Base-by-base conservation (phyloP, 2,888 invertebrate genomes). In the Cordilura impudica region DNA sequence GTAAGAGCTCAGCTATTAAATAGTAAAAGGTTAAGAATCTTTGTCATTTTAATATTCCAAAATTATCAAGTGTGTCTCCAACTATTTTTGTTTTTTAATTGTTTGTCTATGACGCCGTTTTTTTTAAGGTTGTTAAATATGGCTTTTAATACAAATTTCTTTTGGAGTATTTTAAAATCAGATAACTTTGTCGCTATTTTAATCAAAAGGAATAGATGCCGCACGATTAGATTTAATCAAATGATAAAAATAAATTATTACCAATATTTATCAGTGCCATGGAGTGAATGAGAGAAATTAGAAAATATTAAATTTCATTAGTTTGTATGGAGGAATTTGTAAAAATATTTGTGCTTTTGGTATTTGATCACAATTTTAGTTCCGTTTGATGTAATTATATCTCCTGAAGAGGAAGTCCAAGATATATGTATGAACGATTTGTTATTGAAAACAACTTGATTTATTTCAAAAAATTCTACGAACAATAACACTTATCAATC, bases 261-360 rank as follows among this genome's bases (percentile, higher is more conserved):
- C 63, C 56, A 75, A 79, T 79, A 79, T 79, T 79, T 79, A 66
- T 79, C 79, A 79, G 31, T 79, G 79, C 75, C 79, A 75, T 77
- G 35, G n/a, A 6, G n/a, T 12, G 12, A 35, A 4, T 35, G 12
- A 39, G 4, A 39, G 35, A 39, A 39, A 39, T 39, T 39, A 39
- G 35, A 39, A 39, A 39, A 39, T 39, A 39, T 39, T 39, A 39
- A 39, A 39, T 39, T 39, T 39, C 35, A 39, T 39, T 39, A 1
- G n/a, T n/a, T n/a, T 39, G 6, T 26, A 4, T 26, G 6, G 6
- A 26, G 26, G 6, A 26, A 4, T 4, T 26, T 26, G 6, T 26
- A 26, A n/a, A n/a, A n/a, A n/a, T n/a, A n/a, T n/a, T n/a, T n/a
- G n/a, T n/a, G n/a, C 12, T 39, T 39, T 1, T 39, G 3, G 35